Evolutionary conservation across 2,888 invertebrate species (phyloP), one percentile per base, ranked within the genome.

Genomic region (Cantharis nigra): DNA sequence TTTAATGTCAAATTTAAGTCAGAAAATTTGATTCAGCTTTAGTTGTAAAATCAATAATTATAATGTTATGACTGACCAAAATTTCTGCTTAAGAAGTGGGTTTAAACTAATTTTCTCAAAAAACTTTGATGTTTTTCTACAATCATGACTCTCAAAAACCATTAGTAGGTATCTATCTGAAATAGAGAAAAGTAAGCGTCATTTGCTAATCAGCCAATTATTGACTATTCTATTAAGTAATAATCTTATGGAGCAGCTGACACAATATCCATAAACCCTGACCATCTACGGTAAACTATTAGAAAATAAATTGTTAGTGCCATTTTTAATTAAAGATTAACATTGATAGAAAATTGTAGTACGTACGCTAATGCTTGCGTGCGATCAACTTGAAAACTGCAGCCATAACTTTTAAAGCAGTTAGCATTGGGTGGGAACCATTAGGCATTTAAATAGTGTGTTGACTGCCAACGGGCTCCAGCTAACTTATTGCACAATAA

Each of bases 381-480:
- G 78, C 74, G 63, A 69, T 71, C 76, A 49, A 64, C 70, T 80
- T 71, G 78, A 64, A 49, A 78, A 71, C 75, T 79, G 81, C 75
- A 81, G 80, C 80, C 81, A 84, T 84, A 84, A 84, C 84, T 83
- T 84, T 83, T 79, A 82, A 83, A 83, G 84, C 81, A 84, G 84
- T 84, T 84, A 84, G 83, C 82, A 80, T 81, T 84, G 84, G 83
- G 83, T 84, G 83, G 84, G 83, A 83, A 82, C 84, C 83, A 83
- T 84, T 84, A 83, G 82, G 83, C 82, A 84, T 84, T 84, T 84
- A 84, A 83, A 83, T 84, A 83, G 84, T 84, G 82, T 83, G 84
- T 81, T 82, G 83, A 83, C 81, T 82, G 83, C 83, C 83, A 82
- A 82, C 83, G 80, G 82, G 78, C 81, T 78, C 75, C 72, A 76